phyloP scores from a whole-genome alignment of 1,140 invertebrate genomes.

The Acyrthosiphon pisum region DNA sequence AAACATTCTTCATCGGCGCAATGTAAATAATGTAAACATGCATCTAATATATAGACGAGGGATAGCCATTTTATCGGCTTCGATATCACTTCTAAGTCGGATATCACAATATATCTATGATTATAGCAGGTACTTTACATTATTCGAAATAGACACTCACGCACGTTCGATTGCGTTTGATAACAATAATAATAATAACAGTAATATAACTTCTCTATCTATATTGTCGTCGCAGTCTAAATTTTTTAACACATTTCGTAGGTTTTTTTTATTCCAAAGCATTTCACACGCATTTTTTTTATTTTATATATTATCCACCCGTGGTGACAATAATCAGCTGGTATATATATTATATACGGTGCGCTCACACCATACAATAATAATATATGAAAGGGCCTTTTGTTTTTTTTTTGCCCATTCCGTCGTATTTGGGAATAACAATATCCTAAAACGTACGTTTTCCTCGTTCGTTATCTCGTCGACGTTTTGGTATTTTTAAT shows the following conservation, averaged over 20 bases:
- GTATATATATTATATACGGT: neutral
- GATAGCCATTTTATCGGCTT: no score
- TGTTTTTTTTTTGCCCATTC: neutral
- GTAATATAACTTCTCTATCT: neutral
- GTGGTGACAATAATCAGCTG: neutral
- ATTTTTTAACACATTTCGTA: neutral
- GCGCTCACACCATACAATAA: neutral
- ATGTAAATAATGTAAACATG: neutral
- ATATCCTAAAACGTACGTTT: constrained; percentile 16
- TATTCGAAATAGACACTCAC: no score
- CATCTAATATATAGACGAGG: neutral
- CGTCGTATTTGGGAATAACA: neutral
- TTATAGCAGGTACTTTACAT: no score
- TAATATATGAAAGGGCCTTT: neutral
- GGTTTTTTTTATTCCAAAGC: neutral
- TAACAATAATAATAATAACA: neutral
- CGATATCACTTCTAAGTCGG: no score
- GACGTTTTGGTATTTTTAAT: neutral
- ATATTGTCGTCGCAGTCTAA: neutral
- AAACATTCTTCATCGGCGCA: neutral
- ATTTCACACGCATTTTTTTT: neutral
- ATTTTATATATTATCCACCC: neutral
- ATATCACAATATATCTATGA: no score
- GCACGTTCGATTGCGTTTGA: neutral
- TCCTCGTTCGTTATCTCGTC: neutral